phyloP scores from a whole-genome alignment of 92 coral and sea anemone genomes.

The Chrysogorgia sp. region DNA sequence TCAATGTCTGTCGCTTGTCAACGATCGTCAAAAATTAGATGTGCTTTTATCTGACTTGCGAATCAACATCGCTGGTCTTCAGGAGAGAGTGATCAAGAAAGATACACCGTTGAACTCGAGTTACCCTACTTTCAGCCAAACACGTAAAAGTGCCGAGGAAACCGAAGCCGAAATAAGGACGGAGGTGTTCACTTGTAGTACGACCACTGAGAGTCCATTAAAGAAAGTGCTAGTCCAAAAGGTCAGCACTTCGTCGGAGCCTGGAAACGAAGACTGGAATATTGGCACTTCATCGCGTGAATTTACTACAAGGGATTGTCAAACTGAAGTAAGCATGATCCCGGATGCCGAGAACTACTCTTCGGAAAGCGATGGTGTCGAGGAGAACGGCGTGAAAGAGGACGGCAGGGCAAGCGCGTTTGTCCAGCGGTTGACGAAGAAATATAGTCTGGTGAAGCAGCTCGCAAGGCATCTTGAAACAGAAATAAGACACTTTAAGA shows the following conservation, averaged over 20 bases:
- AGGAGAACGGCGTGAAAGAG: not conserved
- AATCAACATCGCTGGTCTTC: constrained; percentile 35
- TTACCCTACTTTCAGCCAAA: not conserved
- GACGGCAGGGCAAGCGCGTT: not conserved
- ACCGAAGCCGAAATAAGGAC: constrained; percentile 4
- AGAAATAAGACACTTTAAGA: constrained; percentile 31
- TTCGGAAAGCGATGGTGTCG: constrained; percentile 36
- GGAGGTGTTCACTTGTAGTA: constrained; percentile 1
- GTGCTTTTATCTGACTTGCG: constrained; percentile 28
- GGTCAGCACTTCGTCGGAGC: constrained; percentile 6
- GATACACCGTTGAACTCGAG: not conserved
- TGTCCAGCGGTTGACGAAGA: constrained; percentile 9
- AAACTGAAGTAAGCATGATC: constrained; percentile 33
- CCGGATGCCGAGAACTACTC: not conserved
- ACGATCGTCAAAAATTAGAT: constrained; percentile 22
- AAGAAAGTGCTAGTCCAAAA: not conserved
- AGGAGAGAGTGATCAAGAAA: constrained; percentile 23
- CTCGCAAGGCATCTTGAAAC: constrained; percentile 29
- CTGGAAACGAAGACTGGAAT: no score
- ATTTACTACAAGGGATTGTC: constrained; percentile 10
- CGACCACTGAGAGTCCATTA: not conserved
- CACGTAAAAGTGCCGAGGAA: not conserved
- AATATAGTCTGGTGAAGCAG: constrained; percentile 24
- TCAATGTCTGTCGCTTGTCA: constrained; percentile 38
- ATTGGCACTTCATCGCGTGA: not conserved